Base-by-base conservation (phyloP, 2,113 vertebrate genomes). In the Xiphophorus hellerii region DNA sequence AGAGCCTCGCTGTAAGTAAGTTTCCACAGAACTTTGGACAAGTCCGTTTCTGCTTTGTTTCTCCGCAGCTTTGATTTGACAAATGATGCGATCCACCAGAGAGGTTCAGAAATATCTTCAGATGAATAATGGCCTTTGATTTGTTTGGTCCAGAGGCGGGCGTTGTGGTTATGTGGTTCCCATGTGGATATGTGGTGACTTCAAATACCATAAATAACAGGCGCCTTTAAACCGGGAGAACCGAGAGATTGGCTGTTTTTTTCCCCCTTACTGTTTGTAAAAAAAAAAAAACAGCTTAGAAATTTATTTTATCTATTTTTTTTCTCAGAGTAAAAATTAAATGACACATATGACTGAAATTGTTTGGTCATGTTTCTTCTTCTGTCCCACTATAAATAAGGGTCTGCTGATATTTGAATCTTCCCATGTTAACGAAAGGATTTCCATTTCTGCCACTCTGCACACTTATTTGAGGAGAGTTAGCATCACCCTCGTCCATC, bases 401-500 rank as follows among this genome's bases (percentile, higher is more conserved):
- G 10, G 22, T 3, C 3, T 58, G 25, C 22, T n/a, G 17, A 58
- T n/a, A 58, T 58, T 10, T 58, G 51, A 58, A 25, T 10, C 22
- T 58, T 58, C 22, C 51, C 25, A 8, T 84, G 66, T 64, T 17
- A 76, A 84, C 67, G 77, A 84, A 82, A 85, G 73, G 62, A 63
- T 70, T 86, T 81, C 81, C 69, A 84, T 88, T 81, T 77, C 82
- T 66, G 74, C 29, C 35, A 60, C 71, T 25, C 64, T 35, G 73
- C 69, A 51, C 29, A 73, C 73, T 78, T 82, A 83, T 77, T 89
- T 73, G 77, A 80, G 79, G 51, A 60, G 78, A 74, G 75, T 69
- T 82, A 73, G 77, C 76, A 86, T 86, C 84, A 73, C 51, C 73
- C 78, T 83, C 81, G 77, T 28, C n/a, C 22, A 77, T 88, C 82